phyloP scores from a whole-genome alignment of 1,140 invertebrate species.

The silkworm (Bombyx mori) region ASM3026992v2 NC_085115.1:8621001-8621500 shows the following conservation, averaged over 20 bases:
- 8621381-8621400: too few relatives aligned
- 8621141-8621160: conserved; percentile 16
- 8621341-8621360: too few relatives aligned
- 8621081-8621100: conserved; percentile 25
- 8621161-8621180: conserved; percentile 26
- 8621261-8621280: neutral
- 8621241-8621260: conserved; percentile 11
- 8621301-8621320: neutral
- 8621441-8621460: too few relatives aligned
- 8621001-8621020: conserved; percentile 27
- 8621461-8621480: too few relatives aligned
- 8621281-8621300: neutral
- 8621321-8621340: too few relatives aligned
- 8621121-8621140: conserved; percentile 7
- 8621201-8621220: conserved; percentile 19
- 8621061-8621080: conserved; percentile 50
- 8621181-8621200: conserved; percentile 29
- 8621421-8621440: too few relatives aligned
- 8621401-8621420: too few relatives aligned
- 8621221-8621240: conserved; percentile 18
- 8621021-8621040: conserved; percentile 49
- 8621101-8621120: conserved; percentile 24
- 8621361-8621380: too few relatives aligned
- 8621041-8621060: conserved; percentile 38
- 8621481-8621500: too few relatives aligned